phyloP scores from a whole-genome alignment of 1,140 invertebrate species.

The Hormaphis cornu region DNA sequence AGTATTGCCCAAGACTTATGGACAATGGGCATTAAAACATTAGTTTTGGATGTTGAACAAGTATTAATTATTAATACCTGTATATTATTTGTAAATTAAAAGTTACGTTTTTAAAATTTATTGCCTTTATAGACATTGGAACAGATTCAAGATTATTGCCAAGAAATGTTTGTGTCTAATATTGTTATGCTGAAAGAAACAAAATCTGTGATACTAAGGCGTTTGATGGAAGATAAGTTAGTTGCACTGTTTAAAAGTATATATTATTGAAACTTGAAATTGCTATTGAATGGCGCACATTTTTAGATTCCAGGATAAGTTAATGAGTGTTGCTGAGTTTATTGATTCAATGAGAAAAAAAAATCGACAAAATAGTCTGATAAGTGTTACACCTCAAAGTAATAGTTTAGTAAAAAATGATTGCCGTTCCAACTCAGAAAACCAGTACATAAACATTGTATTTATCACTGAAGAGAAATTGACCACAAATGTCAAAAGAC shows the following conservation, averaged over 20 bases:
- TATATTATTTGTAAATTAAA: background rate
- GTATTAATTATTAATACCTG: slow-evolving; percentile 36
- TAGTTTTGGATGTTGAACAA: slow-evolving; percentile 46
- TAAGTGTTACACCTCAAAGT: background rate
- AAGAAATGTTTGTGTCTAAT: slow-evolving; percentile 52
- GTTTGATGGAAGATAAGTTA: slow-evolving; percentile 49
- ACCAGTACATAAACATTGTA: slow-evolving; percentile 26
- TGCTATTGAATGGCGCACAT: background rate
- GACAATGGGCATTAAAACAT: slow-evolving; percentile 48
- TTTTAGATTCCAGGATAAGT: slow-evolving; percentile 36
- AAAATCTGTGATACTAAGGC: slow-evolving; percentile 52
- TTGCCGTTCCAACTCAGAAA: background rate
- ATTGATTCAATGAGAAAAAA: slow-evolving; percentile 31
- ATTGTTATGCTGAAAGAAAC: slow-evolving; percentile 58
- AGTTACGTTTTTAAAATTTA: slow-evolving; percentile 12
- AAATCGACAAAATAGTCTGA: background rate
- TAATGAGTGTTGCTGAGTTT: slow-evolving; percentile 33
- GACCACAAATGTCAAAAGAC: slow-evolving; percentile 27
- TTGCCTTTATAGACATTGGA: slow-evolving; percentile 46
- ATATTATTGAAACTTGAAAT: background rate
- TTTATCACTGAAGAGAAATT: slow-evolving; percentile 36
- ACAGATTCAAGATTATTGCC: slow-evolving; percentile 58
- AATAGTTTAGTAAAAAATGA: slow-evolving; percentile 22
- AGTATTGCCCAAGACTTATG: slow-evolving; percentile 52
- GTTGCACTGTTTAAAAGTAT: background rate